Percentiles rank a stretch among this genome's conserved stretches.
Evolutionary conservation across 2,113 vertebrate genomes (phyloP).

Genomic region (Butorides virescens): DNA sequence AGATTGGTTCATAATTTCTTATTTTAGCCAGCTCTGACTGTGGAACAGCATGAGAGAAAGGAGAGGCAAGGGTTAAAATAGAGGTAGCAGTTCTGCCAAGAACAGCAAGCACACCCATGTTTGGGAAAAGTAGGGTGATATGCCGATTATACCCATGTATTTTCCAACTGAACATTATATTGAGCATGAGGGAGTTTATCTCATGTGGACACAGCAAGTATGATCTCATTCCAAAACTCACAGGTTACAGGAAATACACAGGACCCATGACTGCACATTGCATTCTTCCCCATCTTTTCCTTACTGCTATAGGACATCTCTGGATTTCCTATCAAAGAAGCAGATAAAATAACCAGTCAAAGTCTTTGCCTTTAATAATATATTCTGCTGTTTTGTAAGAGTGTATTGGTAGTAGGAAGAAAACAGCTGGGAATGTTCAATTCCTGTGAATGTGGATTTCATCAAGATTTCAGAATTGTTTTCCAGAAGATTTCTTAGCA

Average conservation of each 20-base stretch:
- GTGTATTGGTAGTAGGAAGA: not conserved
- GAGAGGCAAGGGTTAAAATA: not conserved
- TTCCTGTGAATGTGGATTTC: not conserved
- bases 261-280: rapidly evolving
- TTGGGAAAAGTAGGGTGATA: not conserved
- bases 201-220: not conserved
- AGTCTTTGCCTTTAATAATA: not conserved
- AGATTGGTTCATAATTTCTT: not conserved
- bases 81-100: not conserved
- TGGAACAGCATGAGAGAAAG: not conserved
- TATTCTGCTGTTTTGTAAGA: not conserved
- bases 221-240: not conserved
- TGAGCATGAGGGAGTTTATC: not conserved
- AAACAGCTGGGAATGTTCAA: not conserved
- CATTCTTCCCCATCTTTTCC: not conserved
- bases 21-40: not conserved
- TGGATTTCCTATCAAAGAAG: not conserved
- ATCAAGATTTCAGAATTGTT: not conserved
- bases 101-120: not conserved
- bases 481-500: not conserved
- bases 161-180: not conserved
- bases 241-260: not conserved
- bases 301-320: not conserved
- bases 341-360: not conserved
- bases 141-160: not conserved